Evolutionary conservation across 1,140 invertebrate genomes (phyloP).

Genomic region (Drosophila oshimai): DNA sequence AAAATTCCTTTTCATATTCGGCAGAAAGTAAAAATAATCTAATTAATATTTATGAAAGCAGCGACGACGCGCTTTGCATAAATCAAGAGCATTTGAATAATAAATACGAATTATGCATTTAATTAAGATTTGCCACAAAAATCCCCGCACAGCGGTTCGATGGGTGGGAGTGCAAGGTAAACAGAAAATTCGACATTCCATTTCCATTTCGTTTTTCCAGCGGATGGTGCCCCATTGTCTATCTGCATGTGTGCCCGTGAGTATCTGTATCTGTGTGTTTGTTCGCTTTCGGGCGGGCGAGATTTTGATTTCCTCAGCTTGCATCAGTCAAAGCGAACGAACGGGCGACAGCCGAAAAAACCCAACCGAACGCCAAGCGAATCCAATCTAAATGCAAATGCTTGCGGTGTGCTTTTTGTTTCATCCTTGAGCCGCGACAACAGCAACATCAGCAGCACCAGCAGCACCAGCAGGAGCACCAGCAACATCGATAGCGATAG

Average conservation of each 20-base stretch:
- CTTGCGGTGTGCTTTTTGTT: slow-evolving; percentile 60
- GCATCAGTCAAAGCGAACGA: slow-evolving; percentile 54
- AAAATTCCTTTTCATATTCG: slow-evolving; percentile 24
- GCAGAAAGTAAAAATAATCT: slow-evolving; percentile 26
- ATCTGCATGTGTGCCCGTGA: neutral
- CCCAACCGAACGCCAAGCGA: slow-evolving; percentile 40
- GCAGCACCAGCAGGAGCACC: neutral
- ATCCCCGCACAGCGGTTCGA: neutral
- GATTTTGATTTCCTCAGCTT: slow-evolving; percentile 70
- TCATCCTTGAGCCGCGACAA: slow-evolving; percentile 38
- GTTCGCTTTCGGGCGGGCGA: slow-evolving; percentile 22
- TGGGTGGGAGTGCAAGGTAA: neutral
- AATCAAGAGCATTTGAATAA: slow-evolving; percentile 76
- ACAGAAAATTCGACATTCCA: slow-evolving; percentile 38
- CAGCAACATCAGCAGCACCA: neutral
- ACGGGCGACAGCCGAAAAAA: slow-evolving; percentile 13
- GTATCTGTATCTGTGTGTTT: slow-evolving; percentile 11
- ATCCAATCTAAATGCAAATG: slow-evolving; percentile 81
- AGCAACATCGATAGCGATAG: neutral
- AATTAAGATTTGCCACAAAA: slow-evolving; percentile 71
- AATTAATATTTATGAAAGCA: slow-evolving; percentile 73
- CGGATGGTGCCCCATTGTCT: slow-evolving; percentile 25
- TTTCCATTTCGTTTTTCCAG: slow-evolving; percentile 14
- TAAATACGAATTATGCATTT: slow-evolving; percentile 80
- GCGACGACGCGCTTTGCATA: slow-evolving; percentile 58